Evolutionary conservation across 2,888 invertebrate genomes (phyloP).

Genomic region (Pegoplata infirma): DNA sequence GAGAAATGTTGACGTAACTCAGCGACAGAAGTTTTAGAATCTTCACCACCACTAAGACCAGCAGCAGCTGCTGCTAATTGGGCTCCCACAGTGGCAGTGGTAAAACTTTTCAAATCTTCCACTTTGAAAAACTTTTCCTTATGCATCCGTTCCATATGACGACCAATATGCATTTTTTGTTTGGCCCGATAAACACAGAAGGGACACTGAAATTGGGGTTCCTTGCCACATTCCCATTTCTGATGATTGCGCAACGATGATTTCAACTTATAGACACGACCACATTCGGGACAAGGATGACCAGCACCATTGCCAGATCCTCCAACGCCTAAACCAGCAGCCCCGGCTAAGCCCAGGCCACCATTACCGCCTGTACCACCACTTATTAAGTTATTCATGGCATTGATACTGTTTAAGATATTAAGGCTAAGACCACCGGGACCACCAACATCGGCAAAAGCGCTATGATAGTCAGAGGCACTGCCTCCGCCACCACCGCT

Average conservation of each 20-base stretch:
- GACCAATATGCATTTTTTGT: conserved; percentile 90
- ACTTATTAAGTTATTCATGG: conserved; percentile 76
- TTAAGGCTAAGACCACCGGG: conserved; percentile 74
- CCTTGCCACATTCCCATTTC: conserved; percentile 92
- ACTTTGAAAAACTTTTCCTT: conserved; percentile 81
- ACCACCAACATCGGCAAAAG: conserved; percentile 72
- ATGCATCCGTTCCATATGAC: conserved; percentile 91
- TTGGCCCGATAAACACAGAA: conserved; percentile 91
- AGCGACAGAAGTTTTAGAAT: conserved; percentile 64
- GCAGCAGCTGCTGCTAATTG: conserved; percentile 58
- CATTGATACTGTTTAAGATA: conserved; percentile 75
- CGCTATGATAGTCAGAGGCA: conserved; percentile 71
- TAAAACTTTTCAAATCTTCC: conserved; percentile 76
- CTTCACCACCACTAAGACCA: conserved; percentile 60
- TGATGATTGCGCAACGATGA: conserved; percentile 90
- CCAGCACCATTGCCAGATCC: conserved; percentile 78
- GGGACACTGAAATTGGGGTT: conserved; percentile 89
- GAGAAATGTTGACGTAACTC: conserved; percentile 76
- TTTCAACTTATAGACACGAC: conserved; percentile 91
- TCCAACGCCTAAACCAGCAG: conserved; percentile 66
- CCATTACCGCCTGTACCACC: conserved; percentile 67
- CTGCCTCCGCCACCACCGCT: conserved; percentile 64
- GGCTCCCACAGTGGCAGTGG: conserved; percentile 64
- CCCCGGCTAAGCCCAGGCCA: conserved; percentile 66
- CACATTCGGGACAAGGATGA: conserved; percentile 90